These are phyloP conservation scores for Charaxes varanes DNA, from an alignment of 1,140 invertebrate genomes.

Conservation along the genomic window DNA sequence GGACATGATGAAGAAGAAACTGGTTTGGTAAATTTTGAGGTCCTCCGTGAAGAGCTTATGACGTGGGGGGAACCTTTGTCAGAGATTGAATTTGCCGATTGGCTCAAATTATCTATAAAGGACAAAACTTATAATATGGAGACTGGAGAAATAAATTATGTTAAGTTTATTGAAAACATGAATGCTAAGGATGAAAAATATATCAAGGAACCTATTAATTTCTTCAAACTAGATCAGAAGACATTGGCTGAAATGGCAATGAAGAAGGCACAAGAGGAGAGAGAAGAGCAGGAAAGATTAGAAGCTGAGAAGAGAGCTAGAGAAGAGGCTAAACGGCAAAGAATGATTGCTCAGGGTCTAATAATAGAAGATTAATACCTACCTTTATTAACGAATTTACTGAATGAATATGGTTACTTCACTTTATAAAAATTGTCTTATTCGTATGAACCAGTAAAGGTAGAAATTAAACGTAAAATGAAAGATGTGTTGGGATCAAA, in stretches of 20 bases:
- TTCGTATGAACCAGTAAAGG: too few relatives aligned
- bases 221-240: constrained; percentile 63
- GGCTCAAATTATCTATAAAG: constrained; percentile 43
- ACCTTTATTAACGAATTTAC: constrained; percentile 4
- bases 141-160: constrained; percentile 42
- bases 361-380: constrained; percentile 34
- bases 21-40: constrained; percentile 38
- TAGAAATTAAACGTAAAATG: too few relatives aligned
- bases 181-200: constrained; percentile 52
- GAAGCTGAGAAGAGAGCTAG: constrained; percentile 44
- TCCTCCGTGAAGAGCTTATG: constrained; percentile 44
- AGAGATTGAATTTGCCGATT: constrained; percentile 58
- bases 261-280: constrained; percentile 57
- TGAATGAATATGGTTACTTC: constrained; percentile 3
- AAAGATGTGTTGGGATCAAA: too few relatives aligned
- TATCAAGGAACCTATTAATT: constrained; percentile 57
- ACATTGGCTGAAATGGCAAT: constrained; percentile 57
- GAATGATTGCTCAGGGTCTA: constrained; percentile 54
- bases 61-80: constrained; percentile 53
- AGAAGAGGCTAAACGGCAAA: constrained; percentile 52
- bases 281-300: constrained; percentile 44
- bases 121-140: constrained; percentile 51
- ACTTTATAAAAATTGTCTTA: not conserved
- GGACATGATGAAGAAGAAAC: constrained; percentile 53
- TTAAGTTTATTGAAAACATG: constrained; percentile 64